phyloP scores from a whole-genome alignment of 2,113 vertebrate genomes.

The Columba livia region DNA sequence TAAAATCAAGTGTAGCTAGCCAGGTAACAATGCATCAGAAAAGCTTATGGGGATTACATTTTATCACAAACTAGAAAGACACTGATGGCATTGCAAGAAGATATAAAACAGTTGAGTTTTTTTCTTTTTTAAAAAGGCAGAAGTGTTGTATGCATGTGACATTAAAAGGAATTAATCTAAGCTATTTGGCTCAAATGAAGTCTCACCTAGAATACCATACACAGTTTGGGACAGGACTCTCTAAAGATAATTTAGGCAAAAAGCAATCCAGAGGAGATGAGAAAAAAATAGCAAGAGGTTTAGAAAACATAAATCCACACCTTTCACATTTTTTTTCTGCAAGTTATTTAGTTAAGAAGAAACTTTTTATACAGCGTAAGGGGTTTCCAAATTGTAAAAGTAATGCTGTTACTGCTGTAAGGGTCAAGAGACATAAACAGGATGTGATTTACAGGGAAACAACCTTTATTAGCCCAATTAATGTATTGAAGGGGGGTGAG shows the following conservation, averaged over 20 bases:
- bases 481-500: not conserved
- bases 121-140: not conserved
- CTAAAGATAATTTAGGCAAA: not conserved
- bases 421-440: not conserved
- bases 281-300: not conserved
- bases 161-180: not conserved
- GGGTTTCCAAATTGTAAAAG: not conserved
- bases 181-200: not conserved
- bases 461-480: not conserved
- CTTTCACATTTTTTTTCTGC: rapidly evolving
- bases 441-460: not conserved
- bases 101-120: not conserved
- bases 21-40: not conserved
- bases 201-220: not conserved
- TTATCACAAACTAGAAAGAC: not conserved
- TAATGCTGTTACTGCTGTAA: not conserved
- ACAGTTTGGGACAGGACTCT: not conserved
- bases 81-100: not conserved
- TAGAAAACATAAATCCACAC: not conserved
- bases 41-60: not conserved
- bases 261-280: not conserved
- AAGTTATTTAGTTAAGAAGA: not conserved
- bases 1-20: not conserved
- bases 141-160: not conserved
- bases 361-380: not conserved